phyloP scores from a whole-genome alignment of 2,888 invertebrate species.

The Dryobotodes eremita region DNA sequence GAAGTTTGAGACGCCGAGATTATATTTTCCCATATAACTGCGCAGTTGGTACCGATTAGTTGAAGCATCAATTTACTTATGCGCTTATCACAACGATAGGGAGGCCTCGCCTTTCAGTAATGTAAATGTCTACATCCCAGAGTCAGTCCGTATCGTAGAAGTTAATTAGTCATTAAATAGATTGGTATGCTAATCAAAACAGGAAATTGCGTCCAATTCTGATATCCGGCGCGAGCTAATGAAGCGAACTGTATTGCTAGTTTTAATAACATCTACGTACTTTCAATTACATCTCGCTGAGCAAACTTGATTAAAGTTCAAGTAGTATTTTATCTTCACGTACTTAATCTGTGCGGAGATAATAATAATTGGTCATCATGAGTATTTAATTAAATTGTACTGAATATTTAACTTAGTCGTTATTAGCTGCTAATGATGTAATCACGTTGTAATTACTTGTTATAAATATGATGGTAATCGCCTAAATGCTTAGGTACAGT shows the following conservation, averaged over 20 bases:
- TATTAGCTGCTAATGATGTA: not conserved
- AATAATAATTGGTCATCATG: not conserved
- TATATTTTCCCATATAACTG: constrained; percentile 2
- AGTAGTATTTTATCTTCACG: constrained; percentile 30
- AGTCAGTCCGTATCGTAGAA: constrained; percentile 50
- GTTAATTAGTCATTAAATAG: constrained; percentile 64
- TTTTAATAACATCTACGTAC: constrained; percentile 46
- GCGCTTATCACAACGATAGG: constrained; percentile 38
- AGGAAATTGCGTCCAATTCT: constrained; percentile 64
- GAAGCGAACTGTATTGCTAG: constrained; percentile 39
- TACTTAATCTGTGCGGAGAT: constrained; percentile 14
- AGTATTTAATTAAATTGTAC: constrained; percentile 1
- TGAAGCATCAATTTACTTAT: constrained; percentile 32
- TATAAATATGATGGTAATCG: not conserved
- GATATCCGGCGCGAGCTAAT: constrained; percentile 58
- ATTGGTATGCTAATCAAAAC: constrained; percentile 65
- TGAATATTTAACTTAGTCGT: constrained; percentile 1
- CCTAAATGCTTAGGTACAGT: not conserved
- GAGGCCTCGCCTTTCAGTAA: constrained; percentile 33
- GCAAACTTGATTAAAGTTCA: constrained; percentile 24
- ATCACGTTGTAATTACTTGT: not conserved
- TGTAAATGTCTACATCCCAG: constrained; percentile 56
- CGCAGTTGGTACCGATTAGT: constrained; percentile 23
- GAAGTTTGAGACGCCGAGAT: constrained; percentile 6
- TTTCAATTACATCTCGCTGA: constrained; percentile 39